Evolutionary conservation across 2,113 vertebrate genomes (phyloP).

Genomic region (Elephas maximus): DNA sequence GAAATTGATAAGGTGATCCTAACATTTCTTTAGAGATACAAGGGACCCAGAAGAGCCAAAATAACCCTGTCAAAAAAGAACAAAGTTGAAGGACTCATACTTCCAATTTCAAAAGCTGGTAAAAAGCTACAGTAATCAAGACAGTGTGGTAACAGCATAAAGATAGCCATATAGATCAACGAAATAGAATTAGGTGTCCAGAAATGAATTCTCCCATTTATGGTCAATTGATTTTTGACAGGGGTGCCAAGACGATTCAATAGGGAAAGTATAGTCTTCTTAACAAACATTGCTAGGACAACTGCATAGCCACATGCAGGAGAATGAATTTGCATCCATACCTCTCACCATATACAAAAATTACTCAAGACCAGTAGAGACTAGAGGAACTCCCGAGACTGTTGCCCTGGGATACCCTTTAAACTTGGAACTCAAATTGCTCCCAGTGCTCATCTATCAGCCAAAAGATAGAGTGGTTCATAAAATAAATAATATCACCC

Average conservation of each 20-base stretch:
- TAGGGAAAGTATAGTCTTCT: slow-evolving; percentile 5
- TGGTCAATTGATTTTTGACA: slow-evolving; percentile 6
- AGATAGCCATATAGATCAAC: not conserved
- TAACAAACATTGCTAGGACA: not conserved
- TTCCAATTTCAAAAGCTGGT: slow-evolving; percentile 50
- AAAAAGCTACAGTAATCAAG: not conserved
- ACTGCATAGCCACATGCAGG: not conserved
- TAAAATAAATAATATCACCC: not conserved
- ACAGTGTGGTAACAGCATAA: not conserved
- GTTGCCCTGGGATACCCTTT: not conserved
- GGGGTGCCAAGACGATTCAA: not conserved
- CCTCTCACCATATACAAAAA: not conserved
- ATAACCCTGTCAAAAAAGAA: slow-evolving; percentile 26
- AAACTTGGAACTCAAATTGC: not conserved
- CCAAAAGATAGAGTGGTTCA: not conserved
- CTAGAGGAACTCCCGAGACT: not conserved
- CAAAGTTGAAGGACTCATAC: not conserved
- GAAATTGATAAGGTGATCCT: not conserved
- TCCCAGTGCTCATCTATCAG: not conserved
- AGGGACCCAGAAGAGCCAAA: not conserved
- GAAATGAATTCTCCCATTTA: slow-evolving; percentile 19
- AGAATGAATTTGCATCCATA: not conserved
- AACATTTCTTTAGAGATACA: not conserved
- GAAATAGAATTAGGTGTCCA: not conserved
- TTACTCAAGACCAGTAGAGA: not conserved